Percentiles rank a stretch among this genome's conserved stretches.
Evolutionary conservation across 2,888 invertebrate genomes (phyloP).

Genomic region (Dynastes grantii): DNA sequence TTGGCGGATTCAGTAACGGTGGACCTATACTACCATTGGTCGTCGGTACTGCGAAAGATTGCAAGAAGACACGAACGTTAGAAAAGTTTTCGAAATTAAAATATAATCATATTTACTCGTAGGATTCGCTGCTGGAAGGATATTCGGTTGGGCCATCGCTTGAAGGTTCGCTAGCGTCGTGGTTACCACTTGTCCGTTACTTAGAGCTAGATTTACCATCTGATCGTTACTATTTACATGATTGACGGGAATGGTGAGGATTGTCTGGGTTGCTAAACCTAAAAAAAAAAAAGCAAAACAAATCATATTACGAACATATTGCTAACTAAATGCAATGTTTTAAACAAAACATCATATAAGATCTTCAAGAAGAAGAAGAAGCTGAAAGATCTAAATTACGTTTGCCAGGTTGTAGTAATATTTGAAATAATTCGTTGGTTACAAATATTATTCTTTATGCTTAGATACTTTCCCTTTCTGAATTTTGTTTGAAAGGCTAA

Average conservation of each 20-base stretch:
- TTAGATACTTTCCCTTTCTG: too few relatives aligned
- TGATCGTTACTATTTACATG: constrained; percentile 83
- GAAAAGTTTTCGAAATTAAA: background rate
- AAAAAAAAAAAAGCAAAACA: constrained; percentile 55
- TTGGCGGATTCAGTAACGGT: constrained; percentile 79
- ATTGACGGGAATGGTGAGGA: constrained; percentile 94
- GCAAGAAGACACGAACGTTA: constrained; percentile 19
- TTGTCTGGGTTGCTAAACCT: constrained; percentile 97
- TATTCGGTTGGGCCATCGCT: constrained; percentile 83
- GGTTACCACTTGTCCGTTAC: constrained; percentile 89
- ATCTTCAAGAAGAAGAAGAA: too few relatives aligned
- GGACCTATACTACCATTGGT: constrained; percentile 79
- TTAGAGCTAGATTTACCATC: constrained; percentile 86
- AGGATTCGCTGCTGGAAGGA: constrained; percentile 66
- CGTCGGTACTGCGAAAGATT: constrained; percentile 70
- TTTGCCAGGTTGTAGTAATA: too few relatives aligned
- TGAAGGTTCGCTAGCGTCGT: constrained; percentile 87
- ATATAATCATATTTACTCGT: constrained; percentile 66
- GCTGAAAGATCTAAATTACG: too few relatives aligned
- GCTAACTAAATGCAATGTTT: too few relatives aligned
- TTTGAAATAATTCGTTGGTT: too few relatives aligned
- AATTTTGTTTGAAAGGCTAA: too few relatives aligned
- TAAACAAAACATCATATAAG: too few relatives aligned
- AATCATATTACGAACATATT: too few relatives aligned
- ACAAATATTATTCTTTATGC: too few relatives aligned